Percentiles rank a stretch among this genome's conserved stretches.
Evolutionary conservation across 2,113 vertebrate species (phyloP).

Genomic region (Onychostruthus taczanowskii): DNA sequence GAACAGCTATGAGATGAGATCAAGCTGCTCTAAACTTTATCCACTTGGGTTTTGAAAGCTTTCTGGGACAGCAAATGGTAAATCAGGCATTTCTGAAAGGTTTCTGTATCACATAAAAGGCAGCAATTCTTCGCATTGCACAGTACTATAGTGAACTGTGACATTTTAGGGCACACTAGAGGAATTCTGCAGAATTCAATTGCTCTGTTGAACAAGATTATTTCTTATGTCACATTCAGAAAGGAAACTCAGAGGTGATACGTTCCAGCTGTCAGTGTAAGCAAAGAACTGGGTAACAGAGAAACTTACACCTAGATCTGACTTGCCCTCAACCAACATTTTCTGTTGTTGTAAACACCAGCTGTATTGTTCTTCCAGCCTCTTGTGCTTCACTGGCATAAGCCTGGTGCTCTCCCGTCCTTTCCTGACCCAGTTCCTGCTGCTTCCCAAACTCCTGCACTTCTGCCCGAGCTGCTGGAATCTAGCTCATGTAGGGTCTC

Average conservation of each 20-base stretch:
- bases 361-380: rapidly evolving
- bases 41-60: background rate
- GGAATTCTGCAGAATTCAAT: background rate
- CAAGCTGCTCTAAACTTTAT: background rate
- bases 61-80: background rate
- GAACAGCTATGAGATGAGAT: background rate
- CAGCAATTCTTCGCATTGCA: background rate
- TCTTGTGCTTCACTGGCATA: background rate
- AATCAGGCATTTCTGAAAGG: background rate
- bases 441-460: background rate
- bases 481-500: background rate
- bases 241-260: background rate
- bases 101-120: background rate
- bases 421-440: background rate
- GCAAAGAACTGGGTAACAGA: background rate
- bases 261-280: background rate
- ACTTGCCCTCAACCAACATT: background rate
- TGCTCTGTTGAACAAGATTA: background rate
- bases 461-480: background rate
- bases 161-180: background rate
- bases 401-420: background rate
- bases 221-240: background rate
- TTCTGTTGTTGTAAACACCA: background rate
- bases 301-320: background rate
- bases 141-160: background rate